Conservation (phyloP, 2,888 invertebrate genomes). For the Drosophila falleni region DNA sequence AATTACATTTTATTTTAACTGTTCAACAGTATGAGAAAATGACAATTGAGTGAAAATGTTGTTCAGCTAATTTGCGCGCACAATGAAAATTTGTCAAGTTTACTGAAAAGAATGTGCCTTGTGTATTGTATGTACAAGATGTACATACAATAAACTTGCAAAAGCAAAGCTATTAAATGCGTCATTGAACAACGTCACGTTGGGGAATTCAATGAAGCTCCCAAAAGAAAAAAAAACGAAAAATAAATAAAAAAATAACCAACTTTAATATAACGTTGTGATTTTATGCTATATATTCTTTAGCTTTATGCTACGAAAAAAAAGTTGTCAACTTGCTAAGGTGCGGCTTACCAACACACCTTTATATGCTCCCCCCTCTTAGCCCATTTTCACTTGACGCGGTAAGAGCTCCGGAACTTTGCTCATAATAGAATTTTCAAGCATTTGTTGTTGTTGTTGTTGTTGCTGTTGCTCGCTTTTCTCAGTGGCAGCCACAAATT, state of each 20-base stretch:
- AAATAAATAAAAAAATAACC: conserved; percentile 11
- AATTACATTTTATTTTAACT: conserved; percentile 55
- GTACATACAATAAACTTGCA: conserved; percentile 43
- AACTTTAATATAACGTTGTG: conserved; percentile 30
- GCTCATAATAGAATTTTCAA: conserved; percentile 75
- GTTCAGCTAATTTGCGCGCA: conserved; percentile 43
- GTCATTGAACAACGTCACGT: conserved; percentile 65
- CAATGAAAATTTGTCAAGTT: conserved; percentile 51
- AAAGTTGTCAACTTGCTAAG: conserved; percentile 57
- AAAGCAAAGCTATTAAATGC: conserved; percentile 75
- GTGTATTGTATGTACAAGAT: not conserved
- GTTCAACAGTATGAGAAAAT: conserved; percentile 8
- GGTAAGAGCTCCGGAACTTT: conserved; percentile 62
- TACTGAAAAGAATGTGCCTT: conserved; percentile 46
- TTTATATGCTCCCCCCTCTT: conserved; percentile 1
- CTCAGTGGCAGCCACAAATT: conserved; percentile 69
- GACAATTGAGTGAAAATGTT: conserved; percentile 24
- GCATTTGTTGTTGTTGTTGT: conserved; percentile 46
- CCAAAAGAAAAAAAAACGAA: conserved; percentile 1
- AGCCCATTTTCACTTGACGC: conserved; percentile 7
- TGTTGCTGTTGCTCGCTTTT: conserved; percentile 31
- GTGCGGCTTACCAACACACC: conserved; percentile 16
- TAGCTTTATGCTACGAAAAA: conserved; percentile 57
- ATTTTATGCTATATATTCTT: conserved; percentile 13
- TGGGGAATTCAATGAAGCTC: conserved; percentile 32